These are phyloP conservation scores for Limanda limanda DNA, from an alignment of 2,113 vertebrate species.

Conservation along the genomic window DNA sequence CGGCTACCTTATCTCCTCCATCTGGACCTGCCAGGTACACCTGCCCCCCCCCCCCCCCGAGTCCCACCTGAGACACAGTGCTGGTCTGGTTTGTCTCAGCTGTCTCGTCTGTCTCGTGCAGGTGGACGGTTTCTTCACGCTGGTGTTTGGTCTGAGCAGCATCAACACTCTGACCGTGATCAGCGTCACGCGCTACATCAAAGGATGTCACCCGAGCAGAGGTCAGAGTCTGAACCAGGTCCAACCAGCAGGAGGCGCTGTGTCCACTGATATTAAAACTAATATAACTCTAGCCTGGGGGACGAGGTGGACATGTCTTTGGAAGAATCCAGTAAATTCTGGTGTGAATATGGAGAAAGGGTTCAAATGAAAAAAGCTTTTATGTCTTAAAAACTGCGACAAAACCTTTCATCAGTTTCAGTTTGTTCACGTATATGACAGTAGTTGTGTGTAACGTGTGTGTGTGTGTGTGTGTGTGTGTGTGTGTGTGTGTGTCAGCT, in stretches of 20 bases:
- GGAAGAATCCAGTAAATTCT: too few relatives aligned
- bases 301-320: too few relatives aligned
- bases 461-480: slow-evolving; percentile 4
- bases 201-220: slow-evolving; percentile 83
- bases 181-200: slow-evolving; percentile 87
- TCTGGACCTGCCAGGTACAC: slow-evolving; percentile 72
- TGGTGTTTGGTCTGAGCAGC: slow-evolving; percentile 88
- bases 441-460: not conserved
- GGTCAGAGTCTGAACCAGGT: slow-evolving; percentile 61
- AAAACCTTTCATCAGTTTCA: too few relatives aligned
- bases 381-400: too few relatives aligned
- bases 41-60: not conserved
- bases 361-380: too few relatives aligned
- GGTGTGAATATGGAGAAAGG: too few relatives aligned
- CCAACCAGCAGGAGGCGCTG: not conserved
- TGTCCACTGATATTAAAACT: not conserved
- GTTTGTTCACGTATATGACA: too few relatives aligned
- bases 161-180: slow-evolving; percentile 89
- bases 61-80: not conserved
- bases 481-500: slow-evolving; percentile 63
- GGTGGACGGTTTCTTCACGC: slow-evolving; percentile 89
- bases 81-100: not conserved
- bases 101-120: slow-evolving; percentile 59
- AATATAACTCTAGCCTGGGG: too few relatives aligned
- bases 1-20: slow-evolving; percentile 58